These are phyloP conservation scores for Magallana ariakensis DNA, from an alignment of 1,140 invertebrate species.

Conservation along the genomic window DNA sequence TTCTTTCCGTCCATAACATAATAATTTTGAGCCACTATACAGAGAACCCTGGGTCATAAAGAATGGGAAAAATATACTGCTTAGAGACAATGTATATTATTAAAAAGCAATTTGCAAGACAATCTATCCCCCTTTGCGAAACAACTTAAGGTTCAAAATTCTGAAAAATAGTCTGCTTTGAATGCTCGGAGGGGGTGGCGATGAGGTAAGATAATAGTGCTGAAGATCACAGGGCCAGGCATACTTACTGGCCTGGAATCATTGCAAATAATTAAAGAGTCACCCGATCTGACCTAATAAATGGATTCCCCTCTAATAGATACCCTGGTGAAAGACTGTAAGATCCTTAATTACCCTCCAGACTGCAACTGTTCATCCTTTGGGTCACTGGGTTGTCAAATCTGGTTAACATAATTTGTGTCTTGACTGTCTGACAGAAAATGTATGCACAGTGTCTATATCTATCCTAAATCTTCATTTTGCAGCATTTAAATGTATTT, in stretches of 20 bases:
- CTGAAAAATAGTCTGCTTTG: too few relatives aligned
- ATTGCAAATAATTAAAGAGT: conserved; percentile 11
- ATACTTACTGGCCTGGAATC: not conserved
- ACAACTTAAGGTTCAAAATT: not conserved
- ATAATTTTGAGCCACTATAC: not conserved
- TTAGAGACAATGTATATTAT: conserved; percentile 19
- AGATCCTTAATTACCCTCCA: not conserved
- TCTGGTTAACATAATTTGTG: not conserved
- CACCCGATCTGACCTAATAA: conserved; percentile 23
- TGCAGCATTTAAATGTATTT: not conserved
- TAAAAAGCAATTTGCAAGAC: conserved; percentile 16
- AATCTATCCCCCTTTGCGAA: not conserved
- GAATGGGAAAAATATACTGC: not conserved
- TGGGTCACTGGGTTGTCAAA: conserved; percentile 14
- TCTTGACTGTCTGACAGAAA: not conserved
- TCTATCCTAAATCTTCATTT: not conserved
- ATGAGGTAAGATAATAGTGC: not conserved
- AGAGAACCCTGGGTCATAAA: not conserved
- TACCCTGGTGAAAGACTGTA: not conserved
- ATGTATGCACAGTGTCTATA: too few relatives aligned
- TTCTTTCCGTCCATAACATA: not conserved
- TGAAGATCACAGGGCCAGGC: not conserved
- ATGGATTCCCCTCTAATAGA: not conserved
- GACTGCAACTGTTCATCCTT: not conserved
- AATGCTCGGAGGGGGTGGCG: not conserved